Base-by-base conservation (phyloP, 2,888 invertebrate species). In the Teinopalpus imperialis region DNA sequence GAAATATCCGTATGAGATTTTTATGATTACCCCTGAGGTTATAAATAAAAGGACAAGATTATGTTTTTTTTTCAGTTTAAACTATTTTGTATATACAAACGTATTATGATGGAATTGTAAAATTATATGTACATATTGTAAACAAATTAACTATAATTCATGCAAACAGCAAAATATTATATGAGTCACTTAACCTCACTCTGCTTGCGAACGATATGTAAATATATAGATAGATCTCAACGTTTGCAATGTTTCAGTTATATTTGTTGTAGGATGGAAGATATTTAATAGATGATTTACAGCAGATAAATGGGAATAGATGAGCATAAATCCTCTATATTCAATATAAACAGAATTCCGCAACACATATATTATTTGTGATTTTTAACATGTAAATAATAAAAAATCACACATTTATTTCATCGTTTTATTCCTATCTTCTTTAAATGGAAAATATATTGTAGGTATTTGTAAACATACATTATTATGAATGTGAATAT, bases 1-100 rank as follows among this genome's bases (percentile, higher is more conserved):
- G 96, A 97, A 81, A 97, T 97, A 88, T 96, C 96, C 51, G 96
- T 96, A 88, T 96, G 91, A 93, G 88, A 76, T 69, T 86, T 80
- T n/a, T 57, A 74, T 82, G 48, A 78, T 81, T 62, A 66, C 74
- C 63, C 74, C 74, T 42, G 85, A 81, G 66, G 71, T 88, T 54
- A 76, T 86, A 51, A 87, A 85, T 49, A 79, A 85, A 69, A 69
- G 85, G 69, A 88, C 86, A 63, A 78, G 86, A 57, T 80, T 87
- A 73, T 88, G 75, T 82, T 69, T 66, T 48, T 49, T 16, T 23
- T 55, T 52, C 8, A 40, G 21, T 18, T 14, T 9, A 45, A 34
- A 18, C 13, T 59, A 46, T 49, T 49, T 26, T 43, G 37, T 49
- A 53, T 39, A 49, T 61, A 57, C 52, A 60, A 59, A 52, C 57